phyloP scores from a whole-genome alignment of 2,888 invertebrate genomes.

The Brachynemurus nebulosus region DNA sequence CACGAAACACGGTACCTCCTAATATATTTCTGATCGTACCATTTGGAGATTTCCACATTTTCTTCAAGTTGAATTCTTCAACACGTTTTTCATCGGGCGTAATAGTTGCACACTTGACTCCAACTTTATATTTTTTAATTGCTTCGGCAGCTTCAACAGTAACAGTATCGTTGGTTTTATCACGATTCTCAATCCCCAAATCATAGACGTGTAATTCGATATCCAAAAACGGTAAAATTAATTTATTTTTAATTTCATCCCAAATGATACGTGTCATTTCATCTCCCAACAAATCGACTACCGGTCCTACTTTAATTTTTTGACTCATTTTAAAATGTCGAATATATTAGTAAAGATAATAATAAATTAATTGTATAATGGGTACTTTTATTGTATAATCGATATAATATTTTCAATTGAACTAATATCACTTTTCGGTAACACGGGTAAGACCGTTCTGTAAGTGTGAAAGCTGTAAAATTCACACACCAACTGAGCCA shows the following conservation, averaged over 20 bases:
- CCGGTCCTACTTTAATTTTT: slow-evolving; percentile 70
- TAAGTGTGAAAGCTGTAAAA: too few species aligned
- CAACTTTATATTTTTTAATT: slow-evolving; percentile 92
- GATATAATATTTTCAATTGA: too few species aligned
- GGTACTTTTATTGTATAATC: too few species aligned
- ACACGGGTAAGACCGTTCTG: too few species aligned
- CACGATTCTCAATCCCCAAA: slow-evolving; percentile 88
- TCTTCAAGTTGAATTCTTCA: slow-evolving; percentile 73
- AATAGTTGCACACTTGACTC: slow-evolving; percentile 97
- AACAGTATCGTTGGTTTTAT: slow-evolving; percentile 87
- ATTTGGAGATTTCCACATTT: slow-evolving; percentile 88
- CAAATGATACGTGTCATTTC: slow-evolving; percentile 97
- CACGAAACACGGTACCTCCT: slow-evolving; percentile 68
- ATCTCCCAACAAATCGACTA: slow-evolving; percentile 88
- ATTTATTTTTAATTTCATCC: slow-evolving; percentile 94
- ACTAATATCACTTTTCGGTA: too few species aligned
- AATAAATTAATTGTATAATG: too few species aligned
- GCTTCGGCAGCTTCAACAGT: slow-evolving; percentile 96
- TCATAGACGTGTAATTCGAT: slow-evolving; percentile 90
- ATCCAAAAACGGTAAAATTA: slow-evolving; percentile 91
- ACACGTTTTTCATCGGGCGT: slow-evolving; percentile 96
- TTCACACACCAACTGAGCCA: too few species aligned
- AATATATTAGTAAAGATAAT: too few species aligned
- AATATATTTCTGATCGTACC: slow-evolving; percentile 80
- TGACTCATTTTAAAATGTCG: too few species aligned